Conservation (phyloP, 2,113 vertebrate species). For the Anser brachyrhynchus region DNA sequence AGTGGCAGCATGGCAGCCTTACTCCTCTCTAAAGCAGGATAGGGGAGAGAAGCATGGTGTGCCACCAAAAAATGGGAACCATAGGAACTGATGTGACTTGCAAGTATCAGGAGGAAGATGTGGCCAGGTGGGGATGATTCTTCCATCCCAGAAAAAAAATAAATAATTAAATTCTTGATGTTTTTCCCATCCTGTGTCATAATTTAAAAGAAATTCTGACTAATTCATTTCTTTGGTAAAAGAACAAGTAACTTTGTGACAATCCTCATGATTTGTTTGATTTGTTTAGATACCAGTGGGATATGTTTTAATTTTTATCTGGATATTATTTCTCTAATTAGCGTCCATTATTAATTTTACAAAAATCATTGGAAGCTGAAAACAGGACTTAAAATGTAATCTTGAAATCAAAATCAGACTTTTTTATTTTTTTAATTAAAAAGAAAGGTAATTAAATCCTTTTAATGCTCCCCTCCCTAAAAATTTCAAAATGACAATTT, state of each 20-base stretch:
- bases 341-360: neutral
- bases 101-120: neutral
- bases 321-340: neutral
- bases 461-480: accelerated
- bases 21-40: neutral
- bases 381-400: neutral
- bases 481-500: neutral
- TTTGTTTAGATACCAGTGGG: neutral
- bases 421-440: neutral
- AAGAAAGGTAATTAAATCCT: neutral
- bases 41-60: neutral
- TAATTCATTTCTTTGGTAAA: neutral
- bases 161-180: neutral
- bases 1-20: neutral
- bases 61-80: neutral
- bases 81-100: neutral
- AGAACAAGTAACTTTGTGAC: neutral
- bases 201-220: neutral
- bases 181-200: neutral
- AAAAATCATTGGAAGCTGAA: neutral
- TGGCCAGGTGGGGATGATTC: neutral
- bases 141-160: neutral
- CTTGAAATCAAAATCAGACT: neutral
- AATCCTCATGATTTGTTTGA: neutral
- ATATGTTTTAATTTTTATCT: neutral